A percentile compares a stretch with the other conserved stretches of the same genome.
These are phyloP conservation scores for Serranus cabrilla DNA, from an alignment of 2,797 vertebrate genomes.

Conservation along the genomic window DNA sequence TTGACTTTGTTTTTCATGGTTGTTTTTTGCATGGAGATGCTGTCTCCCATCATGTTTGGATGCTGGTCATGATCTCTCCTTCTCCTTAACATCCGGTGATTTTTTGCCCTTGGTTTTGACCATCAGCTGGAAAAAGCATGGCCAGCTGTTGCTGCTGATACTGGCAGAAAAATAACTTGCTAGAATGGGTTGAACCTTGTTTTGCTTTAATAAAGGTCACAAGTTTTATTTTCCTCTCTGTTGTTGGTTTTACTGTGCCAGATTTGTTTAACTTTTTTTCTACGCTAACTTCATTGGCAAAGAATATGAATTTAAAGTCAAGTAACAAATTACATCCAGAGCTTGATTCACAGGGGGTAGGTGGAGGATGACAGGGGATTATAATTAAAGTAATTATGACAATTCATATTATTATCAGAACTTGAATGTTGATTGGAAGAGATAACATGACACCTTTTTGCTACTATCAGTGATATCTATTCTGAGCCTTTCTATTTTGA, in stretches of 20 bases:
- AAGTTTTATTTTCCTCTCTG: background rate
- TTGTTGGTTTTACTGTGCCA: background rate
- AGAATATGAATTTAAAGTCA: background rate
- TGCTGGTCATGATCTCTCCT: background rate
- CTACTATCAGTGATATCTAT: background rate
- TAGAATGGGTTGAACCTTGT: background rate
- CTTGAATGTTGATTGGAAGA: background rate
- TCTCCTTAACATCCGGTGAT: background rate
- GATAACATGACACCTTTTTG: background rate
- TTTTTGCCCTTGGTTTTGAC: background rate
- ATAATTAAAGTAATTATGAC: background rate
- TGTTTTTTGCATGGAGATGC: background rate
- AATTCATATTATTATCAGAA: background rate
- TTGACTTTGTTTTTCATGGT: background rate
- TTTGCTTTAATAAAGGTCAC: conserved; percentile 13
- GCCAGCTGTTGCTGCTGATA: background rate
- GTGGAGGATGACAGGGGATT: background rate
- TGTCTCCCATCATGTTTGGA: background rate
- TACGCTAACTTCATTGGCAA: background rate
- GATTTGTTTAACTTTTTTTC: background rate
- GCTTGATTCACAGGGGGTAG: background rate
- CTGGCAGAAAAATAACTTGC: background rate
- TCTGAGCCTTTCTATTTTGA: background rate
- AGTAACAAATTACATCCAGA: background rate
- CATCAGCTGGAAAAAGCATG: background rate